These are phyloP conservation scores for Miltochrista miniata DNA, from an alignment of 2,888 invertebrate species.

Conservation along the genomic window DNA sequence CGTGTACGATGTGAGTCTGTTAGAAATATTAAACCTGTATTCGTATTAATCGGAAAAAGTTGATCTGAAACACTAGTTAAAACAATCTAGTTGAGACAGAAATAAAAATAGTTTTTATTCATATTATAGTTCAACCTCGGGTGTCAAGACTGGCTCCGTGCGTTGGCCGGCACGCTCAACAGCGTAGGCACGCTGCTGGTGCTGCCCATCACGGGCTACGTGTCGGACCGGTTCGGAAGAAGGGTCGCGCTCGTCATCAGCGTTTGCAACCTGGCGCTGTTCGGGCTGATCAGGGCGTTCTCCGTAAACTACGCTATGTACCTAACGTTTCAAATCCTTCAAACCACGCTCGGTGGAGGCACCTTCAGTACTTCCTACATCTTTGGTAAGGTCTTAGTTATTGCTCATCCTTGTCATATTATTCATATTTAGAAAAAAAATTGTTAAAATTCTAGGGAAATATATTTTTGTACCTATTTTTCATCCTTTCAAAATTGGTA, in stretches of 20 bases:
- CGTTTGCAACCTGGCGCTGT: conserved; percentile 66
- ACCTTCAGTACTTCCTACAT: conserved; percentile 79
- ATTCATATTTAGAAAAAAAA: too few relatives aligned
- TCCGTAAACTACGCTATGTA: conserved; percentile 83
- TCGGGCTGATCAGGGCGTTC: conserved; percentile 81
- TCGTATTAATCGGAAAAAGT: too few relatives aligned
- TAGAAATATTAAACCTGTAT: background rate
- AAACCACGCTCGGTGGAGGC: conserved; percentile 79
- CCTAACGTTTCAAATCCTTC: conserved; percentile 77
- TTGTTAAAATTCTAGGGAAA: too few relatives aligned
- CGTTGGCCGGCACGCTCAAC: conserved; percentile 88
- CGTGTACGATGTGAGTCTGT: conserved; percentile 52
- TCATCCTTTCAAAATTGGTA: too few relatives aligned
- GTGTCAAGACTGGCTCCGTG: conserved; percentile 87
- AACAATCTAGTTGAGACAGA: too few relatives aligned
- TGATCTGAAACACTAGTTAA: too few relatives aligned
- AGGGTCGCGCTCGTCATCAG: conserved; percentile 75
- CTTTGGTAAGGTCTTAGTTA: conserved; percentile 55
- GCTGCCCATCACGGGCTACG: conserved; percentile 86
- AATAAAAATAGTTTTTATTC: too few relatives aligned
- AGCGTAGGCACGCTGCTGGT: conserved; percentile 88
- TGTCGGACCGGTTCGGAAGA: conserved; percentile 86
- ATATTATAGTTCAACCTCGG: conserved; percentile 84
- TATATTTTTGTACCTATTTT: too few relatives aligned
- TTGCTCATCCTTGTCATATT: too few relatives aligned